Conservation (phyloP, 2,797 vertebrate genomes). For the Prionace glauca region DNA sequence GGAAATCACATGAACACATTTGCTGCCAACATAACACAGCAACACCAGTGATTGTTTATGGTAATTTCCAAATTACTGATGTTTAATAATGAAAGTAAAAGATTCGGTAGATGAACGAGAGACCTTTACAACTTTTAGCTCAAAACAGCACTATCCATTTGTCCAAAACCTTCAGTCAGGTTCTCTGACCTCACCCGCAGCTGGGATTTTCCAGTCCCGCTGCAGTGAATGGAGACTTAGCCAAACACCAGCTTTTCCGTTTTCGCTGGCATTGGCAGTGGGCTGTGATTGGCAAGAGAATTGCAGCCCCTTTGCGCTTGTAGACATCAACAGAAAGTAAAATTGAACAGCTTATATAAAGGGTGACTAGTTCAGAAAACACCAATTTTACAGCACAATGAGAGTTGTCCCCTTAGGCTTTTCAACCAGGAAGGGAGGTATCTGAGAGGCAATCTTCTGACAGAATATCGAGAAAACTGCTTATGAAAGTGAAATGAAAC, state of each 20-base stretch:
- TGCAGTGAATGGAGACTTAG: too few species aligned
- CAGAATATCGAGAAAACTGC: not conserved
- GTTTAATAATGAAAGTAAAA: not conserved
- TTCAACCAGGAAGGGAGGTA: not conserved
- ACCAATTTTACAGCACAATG: not conserved
- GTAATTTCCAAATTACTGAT: too few species aligned
- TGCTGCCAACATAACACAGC: not conserved
- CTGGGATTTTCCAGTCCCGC: too few species aligned
- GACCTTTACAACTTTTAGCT: not conserved
- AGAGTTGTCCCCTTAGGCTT: not conserved
- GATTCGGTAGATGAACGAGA: not conserved
- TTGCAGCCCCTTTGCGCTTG: not conserved
- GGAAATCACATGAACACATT: not conserved
- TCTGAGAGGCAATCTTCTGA: not conserved
- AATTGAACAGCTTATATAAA: not conserved
- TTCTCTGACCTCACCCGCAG: too few species aligned
- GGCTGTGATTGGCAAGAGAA: too few species aligned
- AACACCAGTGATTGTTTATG: not conserved
- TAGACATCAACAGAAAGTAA: not conserved
- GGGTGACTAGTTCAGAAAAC: not conserved
- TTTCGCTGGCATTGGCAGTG: too few species aligned
- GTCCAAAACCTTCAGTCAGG: not conserved
- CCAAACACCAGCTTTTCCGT: too few species aligned
- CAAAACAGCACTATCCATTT: not conserved
- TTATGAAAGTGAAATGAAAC: slow-evolving; percentile 15